phyloP scores from a whole-genome alignment of 1,140 invertebrate genomes.

The Pogonomyrmex barbatus region DNA sequence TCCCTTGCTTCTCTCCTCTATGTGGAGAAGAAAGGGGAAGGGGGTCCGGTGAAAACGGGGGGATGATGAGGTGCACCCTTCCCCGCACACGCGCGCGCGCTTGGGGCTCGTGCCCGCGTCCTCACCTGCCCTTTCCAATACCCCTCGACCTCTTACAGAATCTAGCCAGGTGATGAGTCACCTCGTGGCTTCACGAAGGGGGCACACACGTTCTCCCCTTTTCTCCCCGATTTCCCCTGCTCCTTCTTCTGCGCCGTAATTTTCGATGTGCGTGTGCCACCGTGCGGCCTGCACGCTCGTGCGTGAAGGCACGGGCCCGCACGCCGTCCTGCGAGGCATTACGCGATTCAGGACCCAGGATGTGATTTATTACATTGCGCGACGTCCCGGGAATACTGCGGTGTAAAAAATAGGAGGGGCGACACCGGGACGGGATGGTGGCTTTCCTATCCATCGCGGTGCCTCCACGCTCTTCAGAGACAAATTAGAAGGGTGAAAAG shows the following conservation, averaged over 20 bases:
- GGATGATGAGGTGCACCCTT: conserved; percentile 58
- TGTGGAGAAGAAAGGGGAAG: conserved; percentile 25
- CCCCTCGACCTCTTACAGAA: conserved; percentile 63
- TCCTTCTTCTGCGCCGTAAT: conserved; percentile 67
- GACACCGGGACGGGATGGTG: background rate
- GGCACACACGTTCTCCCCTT: conserved; percentile 29
- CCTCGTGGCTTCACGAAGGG: conserved; percentile 75
- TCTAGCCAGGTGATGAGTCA: conserved; percentile 85
- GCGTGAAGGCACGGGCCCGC: conserved; percentile 68
- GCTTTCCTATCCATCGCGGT: background rate
- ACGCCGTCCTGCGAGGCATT: conserved; percentile 27
- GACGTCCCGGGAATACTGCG: background rate
- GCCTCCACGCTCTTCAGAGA: background rate
- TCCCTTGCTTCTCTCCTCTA: conserved; percentile 39
- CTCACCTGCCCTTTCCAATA: conserved; percentile 82
- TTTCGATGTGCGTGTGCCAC: conserved; percentile 69
- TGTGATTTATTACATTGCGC: conserved; percentile 66
- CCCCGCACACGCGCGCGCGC: conserved; percentile 27
- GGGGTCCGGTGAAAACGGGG: background rate
- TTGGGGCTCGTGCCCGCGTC: conserved; percentile 74
- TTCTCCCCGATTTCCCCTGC: background rate
- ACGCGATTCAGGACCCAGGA: conserved; percentile 27
- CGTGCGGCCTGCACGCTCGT: conserved; percentile 62
- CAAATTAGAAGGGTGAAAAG: conserved; percentile 34
- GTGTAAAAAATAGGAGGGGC: conserved; percentile 29